A percentile compares a stretch with the other conserved stretches of the same genome.
Evolutionary conservation across 2,888 invertebrate species (phyloP).

Genomic region (Electrophaes corylata): DNA sequence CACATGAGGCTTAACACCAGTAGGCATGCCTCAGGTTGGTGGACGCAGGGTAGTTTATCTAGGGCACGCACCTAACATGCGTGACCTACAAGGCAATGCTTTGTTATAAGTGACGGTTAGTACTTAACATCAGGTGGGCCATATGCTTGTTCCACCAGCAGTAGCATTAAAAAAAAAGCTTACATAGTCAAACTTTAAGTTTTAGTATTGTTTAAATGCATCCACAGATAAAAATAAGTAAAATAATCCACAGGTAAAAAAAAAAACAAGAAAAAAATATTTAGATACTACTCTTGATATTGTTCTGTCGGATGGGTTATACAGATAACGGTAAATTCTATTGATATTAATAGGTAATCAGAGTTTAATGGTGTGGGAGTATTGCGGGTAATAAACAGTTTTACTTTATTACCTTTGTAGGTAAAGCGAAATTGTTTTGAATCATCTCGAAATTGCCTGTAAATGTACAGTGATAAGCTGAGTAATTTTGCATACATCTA

Average conservation of each 20-base stretch:
- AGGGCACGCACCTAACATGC: no score
- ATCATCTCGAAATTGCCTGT: neutral
- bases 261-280: no score
- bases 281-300: neutral
- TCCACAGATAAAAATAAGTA: no score
- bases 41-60: no score
- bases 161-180: no score
- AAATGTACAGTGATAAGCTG: neutral
- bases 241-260: no score
- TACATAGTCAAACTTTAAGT: neutral
- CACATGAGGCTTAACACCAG: no score
- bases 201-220: neutral
- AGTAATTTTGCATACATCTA: neutral
- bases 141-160: no score
- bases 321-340: conserved; percentile 48
- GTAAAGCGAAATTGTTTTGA: neutral
- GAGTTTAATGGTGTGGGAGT: conserved; percentile 18
- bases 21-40: no score
- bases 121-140: no score
- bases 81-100: no score
- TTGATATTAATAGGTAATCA: conserved; percentile 51
- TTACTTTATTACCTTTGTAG: conserved; percentile 19
- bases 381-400: conserved; percentile 28
- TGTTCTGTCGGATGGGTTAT: conserved; percentile 19
- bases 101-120: no score